Evolutionary conservation across 1,140 invertebrate genomes (phyloP), one percentile per base, ranked within the genome.

Genomic region (Drosophila obscura): DNA sequence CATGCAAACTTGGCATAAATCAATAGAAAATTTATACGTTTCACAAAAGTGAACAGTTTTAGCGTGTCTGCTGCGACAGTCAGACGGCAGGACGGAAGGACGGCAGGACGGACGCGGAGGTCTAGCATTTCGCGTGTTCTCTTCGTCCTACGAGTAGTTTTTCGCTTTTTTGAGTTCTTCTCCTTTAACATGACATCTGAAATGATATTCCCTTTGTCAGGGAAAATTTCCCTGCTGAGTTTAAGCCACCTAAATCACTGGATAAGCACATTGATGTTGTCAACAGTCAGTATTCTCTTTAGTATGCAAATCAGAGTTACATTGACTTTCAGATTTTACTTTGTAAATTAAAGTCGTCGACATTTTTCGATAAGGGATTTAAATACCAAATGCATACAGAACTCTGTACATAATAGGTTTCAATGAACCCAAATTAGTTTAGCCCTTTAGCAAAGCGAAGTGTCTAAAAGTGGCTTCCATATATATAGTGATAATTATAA

Each of bases 21-120:
- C 83, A 88, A 88, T 88, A 89, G 83, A 88, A 88, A 88, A 88
- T 88, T 88, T 88, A 88, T 88, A 89, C 83, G 83, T 89, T 87
- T 76, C 76, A 62, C 83, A 66, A 78, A 85, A 85, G 63, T 74
- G 82, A 82, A 85, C 66, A 64, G 82, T 88, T 88, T 88, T 61
- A 81, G 62, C 64, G 55, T 71, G 57, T 61, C 77, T 76, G 73
- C 73, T 58, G 62, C 57, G 71, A 75, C 77, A 63, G 57, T 59
- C 31, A 24, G 22, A 24, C 22, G 2, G 22, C 1, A 1, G 53
- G 65, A 64, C 65, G 4, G 3, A 24, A 2, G 4, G 22, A 4
- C 3, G 3, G 22, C 2, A 24, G 53, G 65, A 64, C 65, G 4
- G 22, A 24, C 22, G 22, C 63, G 65, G 65, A 72, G 59, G 60